Base-by-base conservation (phyloP, 2,888 invertebrate species). In the Eristalis intricaria region DNA sequence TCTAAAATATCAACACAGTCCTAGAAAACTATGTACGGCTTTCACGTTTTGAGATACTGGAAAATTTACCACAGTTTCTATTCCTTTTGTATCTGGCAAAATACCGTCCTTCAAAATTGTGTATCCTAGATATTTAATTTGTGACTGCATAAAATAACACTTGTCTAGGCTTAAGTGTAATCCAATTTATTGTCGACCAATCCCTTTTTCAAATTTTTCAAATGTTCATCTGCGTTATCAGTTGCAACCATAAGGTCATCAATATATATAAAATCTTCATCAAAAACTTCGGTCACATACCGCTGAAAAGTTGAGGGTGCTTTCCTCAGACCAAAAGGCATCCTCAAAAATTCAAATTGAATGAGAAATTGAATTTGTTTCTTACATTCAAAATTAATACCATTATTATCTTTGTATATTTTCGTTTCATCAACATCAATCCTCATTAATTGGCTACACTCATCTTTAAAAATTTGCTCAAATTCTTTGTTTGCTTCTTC, bases 1-100 rank as follows among this genome's bases (percentile, higher is more conserved):
- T 60, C 69, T 69, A 43, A 73, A 73, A 73, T 73, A 63, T 19
- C n/a, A 73, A 38, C 73, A 73, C 32, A 73, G 29, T 8, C 61
- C 63, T 1, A 73, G 32, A 63, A 63, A 73, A 38, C 73, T 73
- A 22, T 63, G 73, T 1, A 73, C 73, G 1, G 38, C 63, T 29
- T 73, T 73, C 4, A 32, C 23, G n/a, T 63, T 63, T n/a, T 63
- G 15, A 26, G 58, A 35, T 1, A 63, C 63, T 10, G 63, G 63
- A 5, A 15, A 63, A 32, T 7, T 29, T 1, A n/a, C 32, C 0
- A 63, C 29, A 29, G 63, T 15, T 29, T 63, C 63, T n/a, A 15
- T 32, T n/a, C 63, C 29, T 29, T 63, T 63, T 35, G 15, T 35
- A 63, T 63, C n/a, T 32, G 63, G 63, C 7, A 32, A 8, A n/a